Base-by-base conservation (phyloP, 2,797 vertebrate genomes). In the Podarcis siculus region DNA sequence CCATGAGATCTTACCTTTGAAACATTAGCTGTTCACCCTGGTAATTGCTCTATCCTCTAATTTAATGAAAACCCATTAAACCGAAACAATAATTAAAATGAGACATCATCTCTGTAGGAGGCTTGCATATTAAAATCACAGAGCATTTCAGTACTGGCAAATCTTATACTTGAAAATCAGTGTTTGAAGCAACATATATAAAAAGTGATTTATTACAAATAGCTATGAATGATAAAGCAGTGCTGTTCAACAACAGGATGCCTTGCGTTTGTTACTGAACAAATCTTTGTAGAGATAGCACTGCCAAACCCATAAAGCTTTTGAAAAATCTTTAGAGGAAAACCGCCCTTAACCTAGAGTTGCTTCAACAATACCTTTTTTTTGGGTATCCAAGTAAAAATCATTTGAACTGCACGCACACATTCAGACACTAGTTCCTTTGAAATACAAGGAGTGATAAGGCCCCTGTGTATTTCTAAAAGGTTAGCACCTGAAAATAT, bases 41-140 rank as follows among this genome's bases (percentile, higher is more conserved):
- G 94, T 97, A 97, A 97, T 97, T 97, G 96, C 95, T 95, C 95
- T 90, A 92, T 96, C 96, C 95, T 96, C 96, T 97, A 97, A 97
- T 97, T 97, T 97, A 97, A 97, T 97, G 97, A 97, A 97, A 97
- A 97, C 94, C 95, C 96, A 97, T 97, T 97, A 97, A 97, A 97
- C 93, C 39, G 93, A 97, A 97, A 97, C 96, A 97, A 97, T 98
- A 98, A 98, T 97, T 97, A 97, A 97, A 97, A 97, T 95, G 95
- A 97, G 96, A 96, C 97, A 97, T 97, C 96, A 96, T 96, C 97
- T 96, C 95, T 27, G 95, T 97, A 97, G 96, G 97, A 96, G 96
- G 95, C 81, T 96, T 96, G 95, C 96, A 96, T 97, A 96, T 97
- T 97, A 97, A 97, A 96, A 94, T 94, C 93, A 91, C 92, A 37